These are phyloP conservation scores for Myopa testacea DNA, from an alignment of 2,888 invertebrate species.

Conservation along the genomic window DNA sequence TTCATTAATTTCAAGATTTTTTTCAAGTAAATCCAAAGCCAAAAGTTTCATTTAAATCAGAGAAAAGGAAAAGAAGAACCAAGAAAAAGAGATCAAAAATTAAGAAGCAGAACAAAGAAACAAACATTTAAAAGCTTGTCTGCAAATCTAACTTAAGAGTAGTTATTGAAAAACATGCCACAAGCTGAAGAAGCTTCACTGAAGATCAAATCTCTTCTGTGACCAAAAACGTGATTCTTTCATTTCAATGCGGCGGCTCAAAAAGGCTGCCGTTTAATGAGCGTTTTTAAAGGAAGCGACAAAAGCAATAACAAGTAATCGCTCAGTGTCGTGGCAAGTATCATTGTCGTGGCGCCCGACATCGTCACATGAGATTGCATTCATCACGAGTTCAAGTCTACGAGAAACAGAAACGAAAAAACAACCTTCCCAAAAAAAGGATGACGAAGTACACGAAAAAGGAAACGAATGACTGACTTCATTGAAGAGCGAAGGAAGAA, in stretches of 20 bases:
- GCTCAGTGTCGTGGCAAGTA: constrained; percentile 19
- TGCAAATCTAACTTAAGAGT: no score
- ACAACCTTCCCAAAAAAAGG: no score
- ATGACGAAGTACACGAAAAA: no score
- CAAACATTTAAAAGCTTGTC: no score
- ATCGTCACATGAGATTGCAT: background rate
- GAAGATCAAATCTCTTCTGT: constrained; percentile 52
- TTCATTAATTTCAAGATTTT: no score
- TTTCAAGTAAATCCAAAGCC: no score
- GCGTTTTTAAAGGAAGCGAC: background rate
- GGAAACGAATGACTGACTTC: background rate
- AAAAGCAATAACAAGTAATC: constrained; percentile 6
- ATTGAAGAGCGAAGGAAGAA: background rate
- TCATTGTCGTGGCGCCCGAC: background rate
- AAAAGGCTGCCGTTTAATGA: background rate
- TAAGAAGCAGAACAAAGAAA: no score
- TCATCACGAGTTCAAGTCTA: background rate
- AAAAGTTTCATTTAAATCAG: no score
- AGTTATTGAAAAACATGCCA: background rate
- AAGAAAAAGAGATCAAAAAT: no score
- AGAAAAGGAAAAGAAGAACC: no score
- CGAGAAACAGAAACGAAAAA: no score
- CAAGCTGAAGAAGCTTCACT: background rate
- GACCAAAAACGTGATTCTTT: constrained; percentile 37
- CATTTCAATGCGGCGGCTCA: background rate